Conservation (phyloP, 2,888 invertebrate genomes). For the Ctenicera cuprea region DNA sequence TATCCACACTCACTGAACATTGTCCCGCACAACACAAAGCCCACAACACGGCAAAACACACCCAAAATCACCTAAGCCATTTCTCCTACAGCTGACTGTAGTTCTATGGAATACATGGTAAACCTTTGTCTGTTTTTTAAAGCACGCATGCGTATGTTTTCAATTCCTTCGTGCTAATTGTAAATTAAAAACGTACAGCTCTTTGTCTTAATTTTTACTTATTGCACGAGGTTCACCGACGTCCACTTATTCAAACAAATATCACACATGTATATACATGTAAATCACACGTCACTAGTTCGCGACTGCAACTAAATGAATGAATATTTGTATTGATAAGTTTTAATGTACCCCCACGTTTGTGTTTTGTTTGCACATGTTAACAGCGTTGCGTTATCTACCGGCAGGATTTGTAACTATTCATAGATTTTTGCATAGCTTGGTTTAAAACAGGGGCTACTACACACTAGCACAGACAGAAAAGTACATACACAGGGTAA, state of each 20-base stretch:
- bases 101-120: slow-evolving; percentile 71
- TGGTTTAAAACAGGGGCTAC: no score
- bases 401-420: no score
- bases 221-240: background rate
- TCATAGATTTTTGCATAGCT: no score
- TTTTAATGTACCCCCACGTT: slow-evolving; percentile 18
- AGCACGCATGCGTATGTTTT: slow-evolving; percentile 76
- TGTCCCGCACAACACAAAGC: slow-evolving; percentile 70
- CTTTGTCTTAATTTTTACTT: slow-evolving; percentile 4
- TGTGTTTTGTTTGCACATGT: slow-evolving; percentile 7
- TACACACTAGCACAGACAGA: no score
- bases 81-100: slow-evolving; percentile 76
- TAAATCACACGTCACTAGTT: background rate
- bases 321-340: slow-evolving; percentile 33
- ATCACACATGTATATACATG: background rate
- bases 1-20: slow-evolving; percentile 81
- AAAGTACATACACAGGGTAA: no score
- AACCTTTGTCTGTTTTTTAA: slow-evolving; percentile 78
- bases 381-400: slow-evolving; percentile 2
- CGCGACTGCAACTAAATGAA: slow-evolving; percentile 5
- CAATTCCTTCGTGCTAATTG: slow-evolving; percentile 46
- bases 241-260: background rate
- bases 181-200: slow-evolving; percentile 24
- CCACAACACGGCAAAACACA: slow-evolving; percentile 61
- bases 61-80: slow-evolving; percentile 74